phyloP scores from a whole-genome alignment of 2,113 vertebrate genomes.

The Falcunculus frontatus region DNA sequence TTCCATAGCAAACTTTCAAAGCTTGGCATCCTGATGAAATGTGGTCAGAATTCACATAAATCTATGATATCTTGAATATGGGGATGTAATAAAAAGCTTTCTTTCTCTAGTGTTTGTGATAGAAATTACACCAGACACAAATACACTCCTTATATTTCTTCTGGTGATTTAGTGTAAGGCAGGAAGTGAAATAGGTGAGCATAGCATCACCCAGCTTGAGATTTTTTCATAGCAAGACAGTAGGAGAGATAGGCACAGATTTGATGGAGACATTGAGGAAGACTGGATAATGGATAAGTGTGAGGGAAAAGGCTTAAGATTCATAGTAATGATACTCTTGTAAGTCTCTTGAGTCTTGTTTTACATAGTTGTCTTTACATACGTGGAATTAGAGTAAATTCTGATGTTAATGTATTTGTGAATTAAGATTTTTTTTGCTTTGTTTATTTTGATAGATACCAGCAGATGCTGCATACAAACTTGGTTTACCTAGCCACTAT shows the following conservation, averaged over 20 bases:
- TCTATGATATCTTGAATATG: not conserved
- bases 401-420: not conserved
- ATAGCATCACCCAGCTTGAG: not conserved
- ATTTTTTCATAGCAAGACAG: not conserved
- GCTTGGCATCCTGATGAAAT: not conserved
- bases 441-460: conserved; percentile 81
- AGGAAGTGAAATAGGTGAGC: not conserved
- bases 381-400: not conserved
- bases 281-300: not conserved
- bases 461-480: conserved; percentile 98
- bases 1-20: not conserved
- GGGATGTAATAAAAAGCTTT: not conserved
- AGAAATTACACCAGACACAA: not conserved
- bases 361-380: not conserved
- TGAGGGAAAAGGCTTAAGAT: not conserved
- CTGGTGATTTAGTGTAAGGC: not conserved
- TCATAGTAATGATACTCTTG: not conserved
- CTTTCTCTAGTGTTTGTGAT: not conserved
- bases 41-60: not conserved
- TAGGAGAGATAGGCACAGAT: not conserved
- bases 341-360: not conserved
- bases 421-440: not conserved
- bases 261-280: not conserved
- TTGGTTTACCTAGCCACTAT: conserved; percentile 97
- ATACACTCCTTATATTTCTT: fast-evolving